phyloP scores from a whole-genome alignment of 2,797 vertebrate genomes.

The Sciurus vulgaris region DNA sequence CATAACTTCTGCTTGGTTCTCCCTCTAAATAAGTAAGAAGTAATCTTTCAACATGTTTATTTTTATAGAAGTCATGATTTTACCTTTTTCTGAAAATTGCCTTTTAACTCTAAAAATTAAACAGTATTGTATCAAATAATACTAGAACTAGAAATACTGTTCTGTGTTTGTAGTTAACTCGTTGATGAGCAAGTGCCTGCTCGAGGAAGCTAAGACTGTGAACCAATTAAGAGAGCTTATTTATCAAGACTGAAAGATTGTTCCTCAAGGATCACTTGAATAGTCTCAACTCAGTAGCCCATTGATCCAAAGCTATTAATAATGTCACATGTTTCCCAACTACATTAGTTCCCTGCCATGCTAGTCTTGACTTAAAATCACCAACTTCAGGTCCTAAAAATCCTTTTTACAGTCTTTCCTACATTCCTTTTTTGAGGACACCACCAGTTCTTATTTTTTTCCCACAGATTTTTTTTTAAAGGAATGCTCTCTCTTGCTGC shows the following conservation, averaged over 20 bases:
- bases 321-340: neutral
- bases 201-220: neutral
- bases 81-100: neutral
- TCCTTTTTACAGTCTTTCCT: neutral
- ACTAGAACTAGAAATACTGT: neutral
- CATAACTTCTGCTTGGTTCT: neutral
- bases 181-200: neutral
- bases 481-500: neutral
- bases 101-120: neutral
- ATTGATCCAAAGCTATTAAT: neutral
- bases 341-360: neutral
- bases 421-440: neutral
- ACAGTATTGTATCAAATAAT: neutral
- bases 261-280: neutral
- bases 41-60: neutral
- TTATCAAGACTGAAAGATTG: neutral
- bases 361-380: neutral
- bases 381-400: neutral
- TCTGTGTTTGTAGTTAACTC: neutral
- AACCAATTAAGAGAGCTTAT: neutral
- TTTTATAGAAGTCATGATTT: neutral
- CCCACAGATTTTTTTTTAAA: neutral
- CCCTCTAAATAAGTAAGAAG: conserved; percentile 45
- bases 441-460: neutral
- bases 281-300: neutral